Base-by-base conservation (phyloP, 2,113 vertebrate species). In the Theristicus caerulescens region DNA sequence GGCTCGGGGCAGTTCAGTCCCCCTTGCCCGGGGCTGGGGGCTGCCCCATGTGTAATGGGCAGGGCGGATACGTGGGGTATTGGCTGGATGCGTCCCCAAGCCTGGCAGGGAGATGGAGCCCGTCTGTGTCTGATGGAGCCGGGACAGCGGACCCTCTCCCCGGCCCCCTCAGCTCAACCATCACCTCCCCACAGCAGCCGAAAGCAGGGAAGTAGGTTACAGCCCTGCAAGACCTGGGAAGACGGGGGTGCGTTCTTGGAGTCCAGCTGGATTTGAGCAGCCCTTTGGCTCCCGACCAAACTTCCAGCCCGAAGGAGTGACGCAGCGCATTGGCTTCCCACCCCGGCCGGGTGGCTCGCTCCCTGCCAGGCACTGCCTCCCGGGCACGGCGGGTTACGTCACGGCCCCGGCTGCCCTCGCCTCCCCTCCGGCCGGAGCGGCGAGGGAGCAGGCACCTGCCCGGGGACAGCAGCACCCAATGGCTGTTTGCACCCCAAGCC, bases 141-240 rank as follows among this genome's bases (percentile, higher is more conserved):
- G 18, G 40, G 46, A 19, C 20, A 40, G 19, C 54, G 59, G 47
- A 61, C 19, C 67, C 42, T 47, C 26, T 82, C 5, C 55, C 27
- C 13, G 2, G 11, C 24, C 36, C 11, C 11, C 34, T 83, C 1
- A 0, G 29, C 40, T 83, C 32, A 26, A 6, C 40, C 19, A 5
- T 29, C 12, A 4, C 32, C 58, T 83, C 42, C 57, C 52, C 0
- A 0, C 27, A 36, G 72, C n/a, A 31, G 32, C 69, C 0, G 0
- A 67, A 77, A 86, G 22, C 11, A 1, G 67, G 55, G 71, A 82
- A 92, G 42, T 44, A 76, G 57, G 66, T 71, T 84, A 51, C 1
- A 2, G 47, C 36, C 2, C 0, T 2, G 0, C 0, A 6, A 79
- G 67, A 46, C 12, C 1, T 3, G 27, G 38, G 1, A 2, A 88